Evolutionary conservation across 2,888 invertebrate species (phyloP).

Genomic region (Aethes cnicana): DNA sequence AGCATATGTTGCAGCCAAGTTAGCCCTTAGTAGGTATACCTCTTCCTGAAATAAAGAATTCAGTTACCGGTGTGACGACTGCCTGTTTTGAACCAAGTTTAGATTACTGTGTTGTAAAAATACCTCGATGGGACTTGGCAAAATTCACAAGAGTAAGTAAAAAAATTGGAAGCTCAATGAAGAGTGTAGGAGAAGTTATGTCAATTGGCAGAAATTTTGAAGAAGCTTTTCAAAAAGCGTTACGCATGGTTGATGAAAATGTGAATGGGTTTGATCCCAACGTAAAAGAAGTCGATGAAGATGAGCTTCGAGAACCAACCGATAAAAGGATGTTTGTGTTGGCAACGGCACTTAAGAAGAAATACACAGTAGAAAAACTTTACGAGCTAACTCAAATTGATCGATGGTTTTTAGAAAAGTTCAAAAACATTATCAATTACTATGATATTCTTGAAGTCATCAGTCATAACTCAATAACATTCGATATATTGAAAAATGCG

Average conservation of each 20-base stretch:
- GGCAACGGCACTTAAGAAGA: slow-evolving; percentile 94
- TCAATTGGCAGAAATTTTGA: slow-evolving; percentile 98
- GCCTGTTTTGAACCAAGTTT: slow-evolving; percentile 99
- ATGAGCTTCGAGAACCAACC: slow-evolving; percentile 95
- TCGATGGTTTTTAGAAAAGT: slow-evolving; percentile 96
- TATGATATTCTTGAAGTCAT: slow-evolving; percentile 85
- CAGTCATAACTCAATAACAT: slow-evolving; percentile 83
- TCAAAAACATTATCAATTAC: slow-evolving; percentile 94
- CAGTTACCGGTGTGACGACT: slow-evolving; percentile 96
- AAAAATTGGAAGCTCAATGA: slow-evolving; percentile 99
- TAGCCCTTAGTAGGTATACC: slow-evolving; percentile 93
- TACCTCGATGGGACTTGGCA: slow-evolving; percentile 98
- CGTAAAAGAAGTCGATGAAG: slow-evolving; percentile 88
- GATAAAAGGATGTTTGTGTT: slow-evolving; percentile 98
- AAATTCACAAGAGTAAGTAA: slow-evolving; percentile 97
- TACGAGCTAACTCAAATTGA: slow-evolving; percentile 98
- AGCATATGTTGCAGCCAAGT: slow-evolving; percentile 99
- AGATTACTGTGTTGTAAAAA: slow-evolving; percentile 99
- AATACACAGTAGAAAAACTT: slow-evolving; percentile 91
- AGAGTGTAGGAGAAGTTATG: slow-evolving; percentile 99
- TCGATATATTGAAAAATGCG: slow-evolving; percentile 87
- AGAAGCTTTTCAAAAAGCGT: slow-evolving; percentile 99
- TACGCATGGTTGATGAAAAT: slow-evolving; percentile 98
- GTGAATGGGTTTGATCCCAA: slow-evolving; percentile 97
- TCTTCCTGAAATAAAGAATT: slow-evolving; percentile 94